Base-by-base conservation (phyloP, 2,888 invertebrate genomes). In the Drosophila pseudotalamancana region DNA sequence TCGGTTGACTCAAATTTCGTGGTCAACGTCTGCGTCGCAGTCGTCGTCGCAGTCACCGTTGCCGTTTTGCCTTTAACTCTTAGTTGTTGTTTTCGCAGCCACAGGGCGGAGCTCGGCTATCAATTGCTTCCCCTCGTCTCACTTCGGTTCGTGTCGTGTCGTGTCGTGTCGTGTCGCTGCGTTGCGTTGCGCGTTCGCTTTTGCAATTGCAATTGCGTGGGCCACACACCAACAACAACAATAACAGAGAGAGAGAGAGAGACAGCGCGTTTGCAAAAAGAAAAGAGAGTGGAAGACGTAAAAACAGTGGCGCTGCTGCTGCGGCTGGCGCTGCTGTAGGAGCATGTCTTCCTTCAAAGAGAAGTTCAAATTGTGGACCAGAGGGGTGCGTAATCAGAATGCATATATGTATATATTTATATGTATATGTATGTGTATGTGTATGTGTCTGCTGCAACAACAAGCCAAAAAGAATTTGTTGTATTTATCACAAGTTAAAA, bases 271-370 rank as follows among this genome's bases (percentile, higher is more conserved):
- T 32, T 43, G 40, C 9, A 12, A 34, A n/a, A n/a, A n/a, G n/a
- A n/a, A n/a, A 43, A 43, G 54, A 54, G 49, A 32, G 25, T 31
- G 37, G 6, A 23, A 48, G 50, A 37, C 23, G 21, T 16, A 29
- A 46, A 40, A 69, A 72, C 61, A 79, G 77, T 64, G 69, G 55
- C 82, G 62, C 61, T 65, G 61, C 69, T 50, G 55, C 57, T 42
- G 54, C 62, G 51, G 55, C 53, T 16, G 25, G 18, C 19, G 49
- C 35, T 62, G 64, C 51, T 53, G 49, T 23, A 51, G 72, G 50
- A 77, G 66, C 56, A 91, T 91, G 91, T 88, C 91, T 68, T 91
- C 91, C 35, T 89, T 91, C 65, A 91, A 90, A 83, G 91, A 91
- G 73, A 91, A 90, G 81, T 89, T 91, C 61, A 91, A 90, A 85